Evolutionary conservation across 1,140 invertebrate genomes (phyloP).

Genomic region (Goniozus legneri): DNA sequence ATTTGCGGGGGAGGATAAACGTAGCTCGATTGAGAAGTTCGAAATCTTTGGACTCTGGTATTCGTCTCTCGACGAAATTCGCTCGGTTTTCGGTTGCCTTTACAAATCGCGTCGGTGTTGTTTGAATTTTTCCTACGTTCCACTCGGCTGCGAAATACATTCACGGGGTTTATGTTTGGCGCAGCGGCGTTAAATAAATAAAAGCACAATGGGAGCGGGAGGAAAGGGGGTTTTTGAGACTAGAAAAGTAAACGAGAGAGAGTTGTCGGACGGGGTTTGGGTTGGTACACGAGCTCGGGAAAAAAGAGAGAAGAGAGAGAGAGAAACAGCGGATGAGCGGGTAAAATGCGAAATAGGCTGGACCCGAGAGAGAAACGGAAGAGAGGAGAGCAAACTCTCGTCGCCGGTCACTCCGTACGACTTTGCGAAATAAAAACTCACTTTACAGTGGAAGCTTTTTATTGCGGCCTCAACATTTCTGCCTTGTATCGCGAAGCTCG

Average conservation of each 20-base stretch:
- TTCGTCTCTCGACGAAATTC: no score
- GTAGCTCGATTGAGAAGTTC: conserved; percentile 11
- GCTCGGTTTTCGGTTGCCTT: no score
- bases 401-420: conserved; percentile 39
- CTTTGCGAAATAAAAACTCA: conserved; percentile 50
- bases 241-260: conserved; percentile 19
- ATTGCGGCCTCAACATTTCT: conserved; percentile 43
- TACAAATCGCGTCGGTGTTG: no score
- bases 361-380: conserved; percentile 14
- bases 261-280: conserved; percentile 9
- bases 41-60: no score
- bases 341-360: no score
- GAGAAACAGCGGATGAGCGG: conserved; percentile 21
- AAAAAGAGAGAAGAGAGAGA: conserved; percentile 8
- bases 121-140: no score
- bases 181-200: conserved; percentile 18
- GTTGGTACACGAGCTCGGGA: background rate
- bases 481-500: conserved; percentile 40
- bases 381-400: conserved; percentile 24
- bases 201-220: conserved; percentile 3
- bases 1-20: conserved; percentile 18
- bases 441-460: conserved; percentile 46
- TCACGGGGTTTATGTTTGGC: background rate
- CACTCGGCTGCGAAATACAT: no score
- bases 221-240: conserved; percentile 6